Base-by-base conservation (phyloP, 2,888 invertebrate genomes). In the Leucophenga montana region DNA sequence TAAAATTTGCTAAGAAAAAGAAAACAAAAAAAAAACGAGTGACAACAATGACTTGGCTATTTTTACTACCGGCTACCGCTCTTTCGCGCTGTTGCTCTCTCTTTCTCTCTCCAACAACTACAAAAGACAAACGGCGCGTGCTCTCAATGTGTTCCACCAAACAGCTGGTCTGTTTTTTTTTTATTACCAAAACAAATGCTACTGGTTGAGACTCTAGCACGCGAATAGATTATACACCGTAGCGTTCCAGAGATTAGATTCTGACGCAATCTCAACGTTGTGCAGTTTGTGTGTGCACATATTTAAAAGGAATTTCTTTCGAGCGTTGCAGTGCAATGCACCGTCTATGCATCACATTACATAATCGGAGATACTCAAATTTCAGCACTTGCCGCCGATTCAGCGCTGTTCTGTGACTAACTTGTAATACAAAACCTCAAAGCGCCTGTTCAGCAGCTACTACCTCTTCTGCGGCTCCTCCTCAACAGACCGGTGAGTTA, bases 121-220 rank as follows among this genome's bases (percentile, higher is more conserved):
- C 11, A 39, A 39, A 11, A 11, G 3, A 1, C 39, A 39, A 11
- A 39, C 39, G 1, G 39, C 39, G 39, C 39, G 39, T 39, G 39
- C 11, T 39, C 39, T 11, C 9, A n/a, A n/a, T 39, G 2, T 4
- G 3, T 2, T 27, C 27, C 27, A 39, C 39, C 11, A 22, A 61
- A 44, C 61, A 61, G 61, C 61, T 61, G 61, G n/a, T n/a, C n/a
- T n/a, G n/a, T n/a, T n/a, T n/a, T n/a, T 39, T 61, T 61, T 61
- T 39, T 18, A 39, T 39, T 16, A 39, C 9, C 61, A 16, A 56
- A 56, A 22, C 27, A 56, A 56, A 53, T 16, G 54, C 54, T 54
- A 11, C 9, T 3, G 39, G 8, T 39, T 11, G 9, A 8, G 8
- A 5, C 1, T 39, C 39, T 11, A 8, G 39, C 39, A 39, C 39